Evolutionary conservation across 2,888 invertebrate genomes (phyloP).

Genomic region (Eretmocerus hayati): DNA sequence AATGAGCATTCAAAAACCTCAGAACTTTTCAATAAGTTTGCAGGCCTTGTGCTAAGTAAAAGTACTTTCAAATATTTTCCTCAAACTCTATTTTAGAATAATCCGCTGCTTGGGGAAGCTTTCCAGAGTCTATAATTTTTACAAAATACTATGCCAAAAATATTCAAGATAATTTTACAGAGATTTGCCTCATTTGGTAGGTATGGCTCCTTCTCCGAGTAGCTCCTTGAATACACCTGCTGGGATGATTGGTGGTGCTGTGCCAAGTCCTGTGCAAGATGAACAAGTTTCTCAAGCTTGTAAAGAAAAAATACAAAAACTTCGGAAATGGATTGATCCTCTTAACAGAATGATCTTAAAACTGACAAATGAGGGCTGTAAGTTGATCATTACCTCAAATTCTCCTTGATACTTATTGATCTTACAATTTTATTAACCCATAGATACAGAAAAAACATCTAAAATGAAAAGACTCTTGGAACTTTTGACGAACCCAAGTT

Average conservation of each 20-base stretch:
- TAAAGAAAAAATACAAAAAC: constrained; percentile 84
- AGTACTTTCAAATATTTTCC: too few relatives aligned
- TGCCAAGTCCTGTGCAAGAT: constrained; percentile 54
- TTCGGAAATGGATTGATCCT: constrained; percentile 91
- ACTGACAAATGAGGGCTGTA: constrained; percentile 66
- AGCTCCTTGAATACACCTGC: constrained; percentile 75
- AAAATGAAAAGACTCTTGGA: constrained; percentile 93
- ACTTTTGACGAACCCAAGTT: constrained; percentile 78
- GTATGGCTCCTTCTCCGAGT: constrained; percentile 71
- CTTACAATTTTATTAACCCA: neutral
- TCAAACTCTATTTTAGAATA: too few relatives aligned
- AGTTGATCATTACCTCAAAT: constrained; percentile 20
- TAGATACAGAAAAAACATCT: constrained; percentile 68
- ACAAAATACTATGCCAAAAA: neutral
- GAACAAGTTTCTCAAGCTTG: constrained; percentile 84
- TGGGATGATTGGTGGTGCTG: constrained; percentile 45
- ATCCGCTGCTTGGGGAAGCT: too few relatives aligned
- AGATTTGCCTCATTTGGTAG: constrained; percentile 30
- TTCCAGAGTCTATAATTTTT: too few relatives aligned
- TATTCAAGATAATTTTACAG: too few relatives aligned
- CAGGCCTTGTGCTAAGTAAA: too few relatives aligned
- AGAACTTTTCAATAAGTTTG: too few relatives aligned
- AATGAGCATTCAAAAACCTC: too few relatives aligned
- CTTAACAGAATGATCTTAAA: constrained; percentile 82
- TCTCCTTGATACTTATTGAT: neutral